Conservation (phyloP, 2,113 vertebrate genomes). For the Aegypius monachus region DNA sequence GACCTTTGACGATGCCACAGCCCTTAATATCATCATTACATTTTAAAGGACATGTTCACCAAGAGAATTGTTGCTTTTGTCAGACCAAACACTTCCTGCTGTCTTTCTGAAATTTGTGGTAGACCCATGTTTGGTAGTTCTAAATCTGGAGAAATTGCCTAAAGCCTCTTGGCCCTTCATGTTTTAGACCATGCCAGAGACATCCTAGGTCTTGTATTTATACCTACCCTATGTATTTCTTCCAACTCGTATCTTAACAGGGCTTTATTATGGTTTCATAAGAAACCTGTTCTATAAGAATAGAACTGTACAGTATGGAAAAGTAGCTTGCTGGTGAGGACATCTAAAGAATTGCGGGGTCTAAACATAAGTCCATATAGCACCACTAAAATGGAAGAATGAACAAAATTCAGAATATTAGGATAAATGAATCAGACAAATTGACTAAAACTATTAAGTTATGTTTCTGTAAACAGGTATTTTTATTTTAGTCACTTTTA, state of each 20-base stretch:
- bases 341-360: not conserved
- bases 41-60: not conserved
- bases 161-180: not conserved
- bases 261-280: not conserved
- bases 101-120: not conserved
- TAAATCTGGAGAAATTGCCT: not conserved
- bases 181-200: not conserved
- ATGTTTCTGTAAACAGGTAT: not conserved
- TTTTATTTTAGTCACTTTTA: not conserved
- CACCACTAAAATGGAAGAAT: not conserved
- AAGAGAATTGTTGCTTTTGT: not conserved
- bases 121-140: not conserved
- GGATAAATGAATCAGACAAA: not conserved
- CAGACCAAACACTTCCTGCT: not conserved
- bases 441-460: not conserved
- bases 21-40: not conserved
- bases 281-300: not conserved
- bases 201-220: not conserved
- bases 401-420: not conserved
- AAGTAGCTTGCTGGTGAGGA: not conserved
- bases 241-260: not conserved
- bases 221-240: not conserved
- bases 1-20: not conserved
- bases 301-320: not conserved
- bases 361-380: not conserved